phyloP scores from a whole-genome alignment of 2,797 vertebrate genomes.

The Sebastiscus tertius region DNA sequence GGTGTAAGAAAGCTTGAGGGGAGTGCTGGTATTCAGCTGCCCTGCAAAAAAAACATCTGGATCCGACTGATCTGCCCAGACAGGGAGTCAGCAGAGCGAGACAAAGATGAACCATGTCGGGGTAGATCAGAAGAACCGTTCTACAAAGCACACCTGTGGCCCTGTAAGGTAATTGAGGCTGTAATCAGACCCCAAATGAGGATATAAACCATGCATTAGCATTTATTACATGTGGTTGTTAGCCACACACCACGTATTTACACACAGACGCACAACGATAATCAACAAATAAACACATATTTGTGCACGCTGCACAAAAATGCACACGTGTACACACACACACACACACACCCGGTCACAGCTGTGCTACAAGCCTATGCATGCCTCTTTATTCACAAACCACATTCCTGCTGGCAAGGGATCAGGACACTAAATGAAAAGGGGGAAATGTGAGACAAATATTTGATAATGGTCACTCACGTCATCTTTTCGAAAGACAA shows the following conservation, averaged over 20 bases:
- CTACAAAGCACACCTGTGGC: slow-evolving; percentile 68
- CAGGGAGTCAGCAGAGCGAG: slow-evolving; percentile 63
- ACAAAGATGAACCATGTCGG: slow-evolving; percentile 48
- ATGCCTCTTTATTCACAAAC: slow-evolving; percentile 59
- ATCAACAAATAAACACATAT: slow-evolving; percentile 51
- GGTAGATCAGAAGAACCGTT: slow-evolving; percentile 49
- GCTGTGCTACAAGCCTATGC: slow-evolving; percentile 66
- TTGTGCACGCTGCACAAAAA: slow-evolving; percentile 21
- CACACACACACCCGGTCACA: slow-evolving; percentile 45
- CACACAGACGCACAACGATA: slow-evolving; percentile 35
- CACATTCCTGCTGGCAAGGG: slow-evolving; percentile 60
- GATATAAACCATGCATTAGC: slow-evolving; percentile 54
- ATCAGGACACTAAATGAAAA: slow-evolving; percentile 63
- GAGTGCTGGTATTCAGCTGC: slow-evolving; percentile 31
- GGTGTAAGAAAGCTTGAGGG: slow-evolving; percentile 31
- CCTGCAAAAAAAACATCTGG: slow-evolving; percentile 67
- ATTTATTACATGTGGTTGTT: slow-evolving; percentile 47
- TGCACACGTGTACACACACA: slow-evolving; percentile 28
- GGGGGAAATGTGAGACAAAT: slow-evolving; percentile 56
- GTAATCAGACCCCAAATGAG: slow-evolving; percentile 64
- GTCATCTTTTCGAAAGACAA: slow-evolving; percentile 50
- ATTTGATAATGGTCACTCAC: slow-evolving; percentile 56
- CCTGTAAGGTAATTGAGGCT: slow-evolving; percentile 50
- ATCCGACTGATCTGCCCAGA: slow-evolving; percentile 65
- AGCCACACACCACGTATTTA: slow-evolving; percentile 61